Conservation (phyloP, 2,113 vertebrate genomes). For the human region DNA sequence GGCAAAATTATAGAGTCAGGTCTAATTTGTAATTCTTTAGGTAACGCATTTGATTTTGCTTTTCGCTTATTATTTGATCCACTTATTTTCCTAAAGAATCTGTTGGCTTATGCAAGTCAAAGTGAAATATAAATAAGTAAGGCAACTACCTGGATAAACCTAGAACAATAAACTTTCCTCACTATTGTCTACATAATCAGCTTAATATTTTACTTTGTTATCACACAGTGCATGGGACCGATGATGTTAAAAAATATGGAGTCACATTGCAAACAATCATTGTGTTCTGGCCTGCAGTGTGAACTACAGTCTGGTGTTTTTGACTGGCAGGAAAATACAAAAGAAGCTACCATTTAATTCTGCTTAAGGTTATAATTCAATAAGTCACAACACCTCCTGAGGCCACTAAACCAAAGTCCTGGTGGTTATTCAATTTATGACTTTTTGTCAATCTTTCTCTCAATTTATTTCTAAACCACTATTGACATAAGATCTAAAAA, state of each 20-base stretch:
- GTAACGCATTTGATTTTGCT: not conserved
- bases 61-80: not conserved
- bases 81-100: not conserved
- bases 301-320: not conserved
- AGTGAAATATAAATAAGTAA: slow-evolving; percentile 24
- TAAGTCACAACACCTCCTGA: slow-evolving; percentile 17
- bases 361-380: slow-evolving; percentile 61
- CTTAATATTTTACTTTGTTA: not conserved
- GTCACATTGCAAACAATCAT: not conserved
- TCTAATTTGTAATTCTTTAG: not conserved
- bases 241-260: not conserved
- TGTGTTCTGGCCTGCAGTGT: not conserved
- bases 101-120: not conserved
- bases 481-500: slow-evolving; percentile 72
- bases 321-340: slow-evolving; percentile 35
- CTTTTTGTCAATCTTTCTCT: slow-evolving; percentile 65
- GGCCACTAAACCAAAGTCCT: slow-evolving; percentile 35
- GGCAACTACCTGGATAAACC: not conserved
- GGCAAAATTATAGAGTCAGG: not conserved
- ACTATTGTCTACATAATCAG: not conserved
- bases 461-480: slow-evolving; percentile 69
- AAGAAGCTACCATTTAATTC: slow-evolving; percentile 56
- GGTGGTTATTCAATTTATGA: slow-evolving; percentile 63
- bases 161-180: not conserved
- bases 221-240: not conserved